A percentile compares a stretch with the other conserved stretches of the same genome.
These are phyloP conservation scores for Drosophila watanabei DNA, from an alignment of 1,140 invertebrate genomes.

Conservation along the genomic window DNA sequence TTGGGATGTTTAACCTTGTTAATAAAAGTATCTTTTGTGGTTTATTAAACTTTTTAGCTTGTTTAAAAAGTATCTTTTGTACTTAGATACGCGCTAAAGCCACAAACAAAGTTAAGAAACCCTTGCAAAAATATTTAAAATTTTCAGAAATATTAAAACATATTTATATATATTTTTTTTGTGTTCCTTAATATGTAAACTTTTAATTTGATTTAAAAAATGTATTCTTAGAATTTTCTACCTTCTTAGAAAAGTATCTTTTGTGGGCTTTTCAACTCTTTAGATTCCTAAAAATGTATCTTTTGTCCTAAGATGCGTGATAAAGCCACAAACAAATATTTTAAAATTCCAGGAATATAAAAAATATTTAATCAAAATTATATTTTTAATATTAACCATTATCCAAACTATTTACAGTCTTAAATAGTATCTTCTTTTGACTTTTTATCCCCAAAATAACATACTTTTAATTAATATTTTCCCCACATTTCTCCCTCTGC, in stretches of 20 bases:
- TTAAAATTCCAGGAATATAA: no score
- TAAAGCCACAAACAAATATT: no score
- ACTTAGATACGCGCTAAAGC: no score
- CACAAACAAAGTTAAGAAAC: no score
- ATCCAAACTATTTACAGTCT: not conserved
- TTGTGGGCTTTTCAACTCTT: not conserved
- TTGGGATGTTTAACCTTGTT: no score
- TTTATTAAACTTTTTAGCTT: not conserved
- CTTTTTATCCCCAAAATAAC: not conserved
- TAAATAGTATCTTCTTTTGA: no score
- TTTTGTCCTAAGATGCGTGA: not conserved
- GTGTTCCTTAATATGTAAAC: not conserved
- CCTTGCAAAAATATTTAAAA: no score
- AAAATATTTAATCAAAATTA: no score
- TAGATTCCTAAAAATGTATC: not conserved
- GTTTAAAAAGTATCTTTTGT: not conserved
- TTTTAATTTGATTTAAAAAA: not conserved
- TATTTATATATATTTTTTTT: no score
- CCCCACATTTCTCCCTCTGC: conserved; percentile 5
- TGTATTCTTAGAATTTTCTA: not conserved
- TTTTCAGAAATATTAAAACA: no score
- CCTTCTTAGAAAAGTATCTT: not conserved
- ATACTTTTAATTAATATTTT: not conserved
- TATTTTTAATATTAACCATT: not conserved
- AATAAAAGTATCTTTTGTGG: not conserved